Percentiles rank a stretch among this genome's conserved stretches.
phyloP scores from a whole-genome alignment of 2,888 invertebrate species.

The Helicoverpa assulta region DNA sequence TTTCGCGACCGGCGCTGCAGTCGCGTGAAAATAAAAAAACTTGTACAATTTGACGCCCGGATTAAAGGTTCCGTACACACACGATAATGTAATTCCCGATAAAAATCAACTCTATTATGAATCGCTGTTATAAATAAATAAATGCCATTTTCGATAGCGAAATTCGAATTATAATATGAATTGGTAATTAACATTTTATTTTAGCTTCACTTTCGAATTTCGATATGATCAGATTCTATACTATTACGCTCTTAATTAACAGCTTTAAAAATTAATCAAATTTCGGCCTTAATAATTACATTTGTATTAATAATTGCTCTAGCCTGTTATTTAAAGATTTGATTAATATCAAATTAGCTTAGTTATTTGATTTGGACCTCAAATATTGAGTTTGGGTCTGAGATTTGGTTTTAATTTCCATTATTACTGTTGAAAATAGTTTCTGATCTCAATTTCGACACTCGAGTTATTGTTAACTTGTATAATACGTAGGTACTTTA shows the following conservation, averaged over 20 bases:
- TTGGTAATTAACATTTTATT: not conserved
- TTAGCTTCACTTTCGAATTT: conserved; percentile 1
- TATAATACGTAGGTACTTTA: not conserved
- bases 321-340: conserved; percentile 17
- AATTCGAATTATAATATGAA: conserved; percentile 1
- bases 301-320: conserved; percentile 13
- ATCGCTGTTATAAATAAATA: too few species aligned
- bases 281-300: conserved; percentile 6
- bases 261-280: conserved; percentile 9
- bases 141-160: not conserved
- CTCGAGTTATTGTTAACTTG: not conserved
- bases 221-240: not conserved
- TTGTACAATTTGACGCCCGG: conserved; percentile 18
- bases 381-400: conserved; percentile 38
- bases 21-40: conserved; percentile 61
- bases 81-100: not conserved
- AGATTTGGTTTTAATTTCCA: conserved; percentile 28
- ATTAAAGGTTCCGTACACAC: conserved; percentile 52
- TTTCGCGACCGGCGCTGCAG: conserved; percentile 56
- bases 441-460: conserved; percentile 2
- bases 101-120: not conserved
- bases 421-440: not conserved
- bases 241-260: not conserved
- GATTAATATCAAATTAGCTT: conserved; percentile 25
- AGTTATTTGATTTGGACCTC: conserved; percentile 19